phyloP scores from a whole-genome alignment of 2,113 vertebrate species.

The Silurus meridionalis region DNA sequence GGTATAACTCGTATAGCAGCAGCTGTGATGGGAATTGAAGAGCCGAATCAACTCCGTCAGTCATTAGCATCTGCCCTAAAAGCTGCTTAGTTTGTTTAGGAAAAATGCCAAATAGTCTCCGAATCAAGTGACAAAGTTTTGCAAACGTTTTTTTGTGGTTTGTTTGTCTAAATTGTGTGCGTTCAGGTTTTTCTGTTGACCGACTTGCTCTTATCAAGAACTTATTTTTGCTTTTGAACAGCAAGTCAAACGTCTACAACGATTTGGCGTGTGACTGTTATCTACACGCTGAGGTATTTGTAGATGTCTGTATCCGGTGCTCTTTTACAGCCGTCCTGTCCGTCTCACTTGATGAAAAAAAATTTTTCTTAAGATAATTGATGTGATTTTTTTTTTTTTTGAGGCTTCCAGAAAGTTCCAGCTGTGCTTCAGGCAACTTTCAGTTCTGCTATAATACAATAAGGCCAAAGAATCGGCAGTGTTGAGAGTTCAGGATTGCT shows the following conservation, averaged over 20 bases:
- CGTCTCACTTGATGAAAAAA: not conserved
- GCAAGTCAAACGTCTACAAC: not conserved
- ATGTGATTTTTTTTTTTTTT: not conserved
- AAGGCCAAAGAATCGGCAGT: constrained; percentile 4
- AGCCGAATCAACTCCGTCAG: not conserved
- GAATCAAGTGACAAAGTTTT: not conserved
- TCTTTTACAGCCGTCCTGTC: not conserved
- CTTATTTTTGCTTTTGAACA: not conserved
- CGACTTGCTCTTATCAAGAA: not conserved
- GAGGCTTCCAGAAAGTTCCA: constrained; percentile 6
- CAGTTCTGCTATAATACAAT: constrained; percentile 1
- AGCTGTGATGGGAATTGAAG: not conserved
- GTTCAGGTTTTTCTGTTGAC: not conserved
- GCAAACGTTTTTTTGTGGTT: not conserved
- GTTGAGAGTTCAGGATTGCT: not conserved
- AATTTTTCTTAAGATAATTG: too few species aligned
- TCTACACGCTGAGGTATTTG: not conserved
- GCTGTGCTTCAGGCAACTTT: not conserved
- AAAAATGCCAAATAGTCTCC: not conserved
- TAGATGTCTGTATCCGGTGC: not conserved
- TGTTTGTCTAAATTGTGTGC: not conserved
- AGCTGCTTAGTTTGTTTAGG: not conserved
- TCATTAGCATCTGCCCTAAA: not conserved
- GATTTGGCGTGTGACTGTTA: not conserved
- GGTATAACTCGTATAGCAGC: not conserved